These are phyloP conservation scores for Rhizoglyphus robini DNA, from an alignment of 1,140 invertebrate genomes.

Conservation along the genomic window DNA sequence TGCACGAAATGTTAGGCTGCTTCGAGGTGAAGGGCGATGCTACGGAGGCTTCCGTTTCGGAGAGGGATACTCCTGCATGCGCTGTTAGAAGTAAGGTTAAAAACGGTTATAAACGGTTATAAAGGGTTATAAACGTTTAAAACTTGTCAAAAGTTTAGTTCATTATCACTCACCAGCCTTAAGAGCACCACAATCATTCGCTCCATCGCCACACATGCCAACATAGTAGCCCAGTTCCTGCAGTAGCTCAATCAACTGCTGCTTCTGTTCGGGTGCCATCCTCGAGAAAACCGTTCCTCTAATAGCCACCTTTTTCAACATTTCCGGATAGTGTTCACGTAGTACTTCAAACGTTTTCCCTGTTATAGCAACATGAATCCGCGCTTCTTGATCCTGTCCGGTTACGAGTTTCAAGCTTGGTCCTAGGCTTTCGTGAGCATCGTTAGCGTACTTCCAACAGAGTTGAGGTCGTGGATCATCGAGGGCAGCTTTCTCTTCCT, in stretches of 20 bases:
- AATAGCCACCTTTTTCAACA: slow-evolving; percentile 53
- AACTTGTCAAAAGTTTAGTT: too few relatives aligned
- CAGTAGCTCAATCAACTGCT: slow-evolving; percentile 72
- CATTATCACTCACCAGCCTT: background rate
- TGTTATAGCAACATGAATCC: slow-evolving; percentile 58
- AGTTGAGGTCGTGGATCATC: too few relatives aligned
- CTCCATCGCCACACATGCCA: slow-evolving; percentile 85
- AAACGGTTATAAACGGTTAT: background rate
- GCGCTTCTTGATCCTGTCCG: slow-evolving; percentile 28
- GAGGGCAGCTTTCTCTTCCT: background rate
- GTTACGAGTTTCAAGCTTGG: background rate
- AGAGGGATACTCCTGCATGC: slow-evolving; percentile 86
- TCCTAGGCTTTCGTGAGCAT: background rate
- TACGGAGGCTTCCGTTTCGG: slow-evolving; percentile 86
- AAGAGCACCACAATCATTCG: slow-evolving; percentile 77
- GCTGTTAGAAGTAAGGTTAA: slow-evolving; percentile 47
- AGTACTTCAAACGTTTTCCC: slow-evolving; percentile 61
- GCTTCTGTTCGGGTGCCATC: slow-evolving; percentile 94
- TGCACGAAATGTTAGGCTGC: slow-evolving; percentile 72
- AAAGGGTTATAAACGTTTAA: too few relatives aligned
- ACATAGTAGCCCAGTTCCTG: slow-evolving; percentile 62
- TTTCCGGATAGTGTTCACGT: slow-evolving; percentile 53
- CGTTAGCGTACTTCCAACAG: slow-evolving; percentile 22
- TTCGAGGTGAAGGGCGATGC: slow-evolving; percentile 92
- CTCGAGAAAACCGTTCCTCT: slow-evolving; percentile 81